Base-by-base conservation (phyloP, 1,140 invertebrate species). In the Drosophila mauritiana region DNA sequence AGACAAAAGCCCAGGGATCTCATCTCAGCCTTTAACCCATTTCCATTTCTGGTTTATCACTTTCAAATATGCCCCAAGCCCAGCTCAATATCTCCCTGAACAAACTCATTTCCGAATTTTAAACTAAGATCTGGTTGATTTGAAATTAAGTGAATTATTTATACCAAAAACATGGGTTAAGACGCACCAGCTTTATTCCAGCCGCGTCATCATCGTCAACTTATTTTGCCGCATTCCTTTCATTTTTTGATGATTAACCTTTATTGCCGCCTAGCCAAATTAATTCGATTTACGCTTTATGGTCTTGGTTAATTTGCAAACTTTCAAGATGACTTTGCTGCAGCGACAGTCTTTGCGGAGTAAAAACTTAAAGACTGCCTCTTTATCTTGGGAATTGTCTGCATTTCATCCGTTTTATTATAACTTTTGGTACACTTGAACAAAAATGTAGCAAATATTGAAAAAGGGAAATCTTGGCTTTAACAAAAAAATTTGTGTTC, bases 281-380 rank as follows among this genome's bases (percentile, higher is more conserved):
- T 73, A 82, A 82, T 82, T 78, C 49, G 62, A 74, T 82, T 82
- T 82, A 82, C 78, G 78, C 70, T 80, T 64, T 69, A 80, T 76
- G 62, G 46, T 51, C 54, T 75, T 45, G 64, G 64, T 80, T 80
- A 69, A 80, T 80, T 80, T 58, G 39, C 62, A 52, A 80, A 80
- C 53, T 65, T 56, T 13, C 40, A 37, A 25, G 12, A 36, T 52
- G 17, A 34, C 10, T 52, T 20, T 6, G 8, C 15, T 52, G 49
- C 49, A 52, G 31, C 27, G 10, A 36, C n/a, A 20, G 4, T 20
- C 49, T 12, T 52, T 52, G 31, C 17, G 17, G 31, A 52, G 49
- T 15, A 17, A 3, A 52, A 17, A 52, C 31, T 62, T 52, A 12
- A 17, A 4, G 34, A 56, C 22, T 15, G 25, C 13, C 25, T 39